A percentile compares a stretch with the other conserved stretches of the same genome.
Conservation (phyloP, 1,140 invertebrate species). For the Heliconius hewitsoni region DNA sequence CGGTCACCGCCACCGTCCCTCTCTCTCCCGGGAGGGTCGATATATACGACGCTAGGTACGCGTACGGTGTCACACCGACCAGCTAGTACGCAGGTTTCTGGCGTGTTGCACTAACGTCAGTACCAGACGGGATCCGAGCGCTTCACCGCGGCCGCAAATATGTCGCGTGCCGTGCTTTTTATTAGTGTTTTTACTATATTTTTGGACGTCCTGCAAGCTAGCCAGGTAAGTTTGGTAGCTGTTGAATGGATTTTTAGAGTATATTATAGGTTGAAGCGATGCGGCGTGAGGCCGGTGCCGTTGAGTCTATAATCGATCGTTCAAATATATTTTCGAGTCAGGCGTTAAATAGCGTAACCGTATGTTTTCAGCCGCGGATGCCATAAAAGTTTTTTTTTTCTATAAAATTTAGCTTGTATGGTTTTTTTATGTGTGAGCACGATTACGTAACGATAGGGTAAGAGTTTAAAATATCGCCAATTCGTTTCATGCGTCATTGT, state of each 20-base stretch:
- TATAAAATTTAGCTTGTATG: constrained; percentile 41
- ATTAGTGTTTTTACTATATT: constrained; percentile 79
- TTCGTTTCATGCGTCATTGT: background rate
- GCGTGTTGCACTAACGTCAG: constrained; percentile 69
- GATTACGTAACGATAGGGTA: constrained; percentile 54
- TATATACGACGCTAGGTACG: constrained; percentile 79
- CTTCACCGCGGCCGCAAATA: constrained; percentile 71
- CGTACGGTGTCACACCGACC: constrained; percentile 65
- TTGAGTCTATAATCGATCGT: constrained; percentile 76
- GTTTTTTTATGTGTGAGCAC: constrained; percentile 40
- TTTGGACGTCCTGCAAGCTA: constrained; percentile 75
- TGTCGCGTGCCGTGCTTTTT: constrained; percentile 78
- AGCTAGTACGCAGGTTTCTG: constrained; percentile 75
- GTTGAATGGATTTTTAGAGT: constrained; percentile 38
- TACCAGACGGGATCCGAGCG: constrained; percentile 53
- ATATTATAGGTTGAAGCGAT: constrained; percentile 22
- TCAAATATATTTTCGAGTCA: constrained; percentile 69
- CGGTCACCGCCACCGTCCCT: constrained; percentile 39
- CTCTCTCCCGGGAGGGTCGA: constrained; percentile 74
- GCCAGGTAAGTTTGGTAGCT: constrained; percentile 67
- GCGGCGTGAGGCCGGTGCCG: constrained; percentile 49
- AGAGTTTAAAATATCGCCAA: constrained; percentile 12
- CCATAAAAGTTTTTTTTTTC: constrained; percentile 69
- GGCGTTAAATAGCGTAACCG: constrained; percentile 62
- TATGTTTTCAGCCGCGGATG: constrained; percentile 64